phyloP scores from a whole-genome alignment of 2,113 vertebrate species.

The Sorex fumeus region DNA sequence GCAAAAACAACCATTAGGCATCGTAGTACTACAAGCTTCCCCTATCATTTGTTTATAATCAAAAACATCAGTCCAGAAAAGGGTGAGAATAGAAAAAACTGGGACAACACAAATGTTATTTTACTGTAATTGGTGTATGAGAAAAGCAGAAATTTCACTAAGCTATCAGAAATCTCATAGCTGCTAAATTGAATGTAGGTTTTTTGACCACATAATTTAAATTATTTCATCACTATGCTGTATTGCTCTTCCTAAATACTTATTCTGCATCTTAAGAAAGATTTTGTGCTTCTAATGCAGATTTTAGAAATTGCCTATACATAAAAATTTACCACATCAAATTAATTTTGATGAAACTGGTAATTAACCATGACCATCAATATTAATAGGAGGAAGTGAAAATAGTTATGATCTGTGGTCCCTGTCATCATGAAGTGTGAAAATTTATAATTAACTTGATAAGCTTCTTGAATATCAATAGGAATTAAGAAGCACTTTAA shows the following conservation, averaged over 20 bases:
- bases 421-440: not conserved
- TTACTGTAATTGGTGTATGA: not conserved
- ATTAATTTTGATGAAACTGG: constrained; percentile 43
- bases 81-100: not conserved
- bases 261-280: not conserved
- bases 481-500: not conserved
- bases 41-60: not conserved
- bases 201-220: constrained; percentile 19
- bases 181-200: not conserved
- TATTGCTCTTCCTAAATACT: not conserved
- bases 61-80: not conserved
- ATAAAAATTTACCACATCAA: constrained; percentile 23
- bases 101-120: not conserved
- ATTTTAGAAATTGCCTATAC: not conserved
- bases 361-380: constrained; percentile 22
- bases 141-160: not conserved
- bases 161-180: not conserved
- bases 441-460: constrained; percentile 61
- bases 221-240: not conserved
- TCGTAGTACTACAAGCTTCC: not conserved
- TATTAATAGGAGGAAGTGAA: constrained; percentile 57
- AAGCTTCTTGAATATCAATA: constrained; percentile 3
- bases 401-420: not conserved
- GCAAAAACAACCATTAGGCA: not conserved
- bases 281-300: not conserved